phyloP scores from a whole-genome alignment of 2,888 invertebrate species.

The Drosophila algonquin region DNA sequence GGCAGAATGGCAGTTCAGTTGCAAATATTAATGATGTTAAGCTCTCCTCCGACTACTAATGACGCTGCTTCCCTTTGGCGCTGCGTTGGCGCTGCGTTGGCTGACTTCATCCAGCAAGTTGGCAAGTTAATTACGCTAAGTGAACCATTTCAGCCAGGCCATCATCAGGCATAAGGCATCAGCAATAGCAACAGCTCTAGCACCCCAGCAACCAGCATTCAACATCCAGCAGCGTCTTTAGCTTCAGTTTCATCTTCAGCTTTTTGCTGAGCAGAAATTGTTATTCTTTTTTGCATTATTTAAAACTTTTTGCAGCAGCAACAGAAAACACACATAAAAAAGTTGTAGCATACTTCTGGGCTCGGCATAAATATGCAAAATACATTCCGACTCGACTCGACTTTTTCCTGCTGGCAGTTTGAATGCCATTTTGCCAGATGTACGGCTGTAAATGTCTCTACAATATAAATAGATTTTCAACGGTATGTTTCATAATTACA shows the following conservation, averaged over 20 bases:
- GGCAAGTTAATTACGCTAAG: slow-evolving; percentile 72
- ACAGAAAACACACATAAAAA: slow-evolving; percentile 39
- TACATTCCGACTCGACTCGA: slow-evolving; percentile 26
- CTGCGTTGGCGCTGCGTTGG: slow-evolving; percentile 31
- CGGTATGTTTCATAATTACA: slow-evolving; percentile 1
- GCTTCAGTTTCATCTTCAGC: slow-evolving; percentile 37
- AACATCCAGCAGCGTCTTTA: not conserved
- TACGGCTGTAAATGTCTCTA: not conserved
- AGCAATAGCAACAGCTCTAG: not conserved
- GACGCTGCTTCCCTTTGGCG: slow-evolving; percentile 48
- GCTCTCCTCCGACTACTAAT: slow-evolving; percentile 52
- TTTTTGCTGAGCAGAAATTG: slow-evolving; percentile 15
- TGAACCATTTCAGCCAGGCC: slow-evolving; percentile 53
- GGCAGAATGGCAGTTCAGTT: slow-evolving; percentile 45
- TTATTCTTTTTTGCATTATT: slow-evolving; percentile 54
- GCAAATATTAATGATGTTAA: slow-evolving; percentile 72
- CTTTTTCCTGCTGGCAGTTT: slow-evolving; percentile 17
- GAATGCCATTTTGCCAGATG: slow-evolving; percentile 23
- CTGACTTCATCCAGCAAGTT: slow-evolving; percentile 65
- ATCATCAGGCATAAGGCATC: slow-evolving; percentile 11
- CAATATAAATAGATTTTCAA: not conserved
- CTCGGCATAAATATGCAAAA: slow-evolving; percentile 62
- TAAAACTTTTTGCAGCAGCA: slow-evolving; percentile 47
- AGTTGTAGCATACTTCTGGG: slow-evolving; percentile 61
- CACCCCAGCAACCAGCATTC: not conserved